These are phyloP conservation scores for Patella depressa DNA, from an alignment of 2,888 invertebrate genomes.

Conservation along the genomic window DNA sequence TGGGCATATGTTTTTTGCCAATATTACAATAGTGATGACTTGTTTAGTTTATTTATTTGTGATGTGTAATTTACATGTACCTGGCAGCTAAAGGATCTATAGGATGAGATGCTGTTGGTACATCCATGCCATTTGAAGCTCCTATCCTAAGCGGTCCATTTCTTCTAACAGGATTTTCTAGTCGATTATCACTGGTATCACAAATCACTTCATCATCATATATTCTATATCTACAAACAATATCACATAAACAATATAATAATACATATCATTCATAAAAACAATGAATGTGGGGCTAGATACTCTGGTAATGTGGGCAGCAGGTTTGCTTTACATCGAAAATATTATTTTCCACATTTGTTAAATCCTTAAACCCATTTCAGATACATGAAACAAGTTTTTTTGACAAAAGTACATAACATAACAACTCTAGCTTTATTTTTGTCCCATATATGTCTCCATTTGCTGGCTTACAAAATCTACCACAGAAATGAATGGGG, in stretches of 20 bases:
- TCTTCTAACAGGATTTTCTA: constrained; percentile 37
- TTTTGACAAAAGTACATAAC: too few relatives aligned
- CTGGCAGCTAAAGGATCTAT: constrained; percentile 16
- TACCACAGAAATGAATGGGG: too few relatives aligned
- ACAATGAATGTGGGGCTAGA: too few relatives aligned
- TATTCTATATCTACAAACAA: constrained; percentile 62
- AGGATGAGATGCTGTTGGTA: constrained; percentile 21
- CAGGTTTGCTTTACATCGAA: not conserved
- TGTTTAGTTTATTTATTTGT: too few relatives aligned
- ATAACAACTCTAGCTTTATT: too few relatives aligned
- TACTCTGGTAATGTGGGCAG: too few relatives aligned
- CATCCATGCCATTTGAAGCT: constrained; percentile 30
- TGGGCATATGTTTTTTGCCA: too few relatives aligned
- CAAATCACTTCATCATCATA: constrained; percentile 68
- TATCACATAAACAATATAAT: not conserved
- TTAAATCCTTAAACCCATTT: not conserved
- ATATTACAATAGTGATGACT: too few relatives aligned
- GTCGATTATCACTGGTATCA: constrained; percentile 51
- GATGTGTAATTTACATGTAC: not conserved
- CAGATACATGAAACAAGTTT: not conserved
- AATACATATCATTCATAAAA: too few relatives aligned
- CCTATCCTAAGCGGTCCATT: constrained; percentile 32
- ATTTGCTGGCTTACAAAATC: too few relatives aligned
- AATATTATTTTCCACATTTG: too few relatives aligned
- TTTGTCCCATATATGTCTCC: too few relatives aligned